Evolutionary conservation across 2,888 invertebrate genomes (phyloP), one percentile per base, ranked within the genome.

Genomic region (Drosophila pseudotalamancana): DNA sequence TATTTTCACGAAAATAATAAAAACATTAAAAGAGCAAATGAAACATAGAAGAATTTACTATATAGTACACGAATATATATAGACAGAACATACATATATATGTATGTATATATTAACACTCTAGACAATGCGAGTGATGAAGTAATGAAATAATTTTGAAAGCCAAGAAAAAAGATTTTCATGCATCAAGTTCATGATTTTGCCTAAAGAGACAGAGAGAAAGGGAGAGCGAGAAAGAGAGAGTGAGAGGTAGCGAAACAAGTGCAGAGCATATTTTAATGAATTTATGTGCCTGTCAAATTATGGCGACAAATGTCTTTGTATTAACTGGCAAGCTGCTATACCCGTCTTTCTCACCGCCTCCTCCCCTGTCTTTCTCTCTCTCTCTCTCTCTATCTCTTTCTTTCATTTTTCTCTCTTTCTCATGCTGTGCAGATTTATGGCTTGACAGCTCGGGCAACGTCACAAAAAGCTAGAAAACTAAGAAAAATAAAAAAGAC

Each of bases 121-220:
- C 66, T 72, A 71, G 76, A 68, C 76, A 77, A 46, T 45, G 66
- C 63, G 56, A 61, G 53, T 62, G 80, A 74, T 69, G 72, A 87
- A 81, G 85, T 87, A 83, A 87, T 84, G 78, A 81, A 73, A 84
- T 71, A 49, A 70, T 75, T 78, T 67, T 76, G 50, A 73, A 61
- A 56, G 67, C 50, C 65, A 67, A 74, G 48, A 61, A 63, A 61
- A 63, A 61, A 60, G 34, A 61, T 64, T 73, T 77, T 78, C 82
- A 80, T 62, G 82, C 82, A 73, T 73, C 85, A 87, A 86, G 87
- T 83, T 83, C 84, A 86, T 69, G 71, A 57, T 50, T 39, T 18
- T 50, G 29, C 21, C 59, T 42, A 50, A 23, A 48, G 19, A 23
- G 45, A 23, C 54, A 50, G 19, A 32, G 45, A 35, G 14, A 8